Evolutionary conservation across 2,113 vertebrate genomes (phyloP), one percentile per base, ranked within the genome.

Genomic region (Austrofundulus limnaeus): DNA sequence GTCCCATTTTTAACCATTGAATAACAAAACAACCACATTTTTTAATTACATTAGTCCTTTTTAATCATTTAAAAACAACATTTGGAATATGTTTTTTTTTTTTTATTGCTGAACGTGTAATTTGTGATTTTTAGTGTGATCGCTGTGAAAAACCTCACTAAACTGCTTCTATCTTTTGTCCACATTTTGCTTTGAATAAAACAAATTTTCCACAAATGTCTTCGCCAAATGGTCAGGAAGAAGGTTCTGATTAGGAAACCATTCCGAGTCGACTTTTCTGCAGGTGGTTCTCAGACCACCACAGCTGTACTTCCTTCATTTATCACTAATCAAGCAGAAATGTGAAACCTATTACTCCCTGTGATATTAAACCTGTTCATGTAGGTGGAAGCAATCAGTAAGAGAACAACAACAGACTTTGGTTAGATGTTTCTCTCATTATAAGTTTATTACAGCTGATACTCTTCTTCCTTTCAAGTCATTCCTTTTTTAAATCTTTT

Each of bases 351-450:
- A 50, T 47, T 39, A 47, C 25, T 34, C 43, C 8, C 48, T 62
- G 21, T 24, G 45, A 59, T 43, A 38, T 45, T 38, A 63, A 68
- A 63, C 28, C 19, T 21, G 8, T 45, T n/a, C 20, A 39, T 52
- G 51, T 50, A 61, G 39, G 62, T 53, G 39, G 62, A 66, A 48
- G 47, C 47, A 57, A 66, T 66, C 46, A 66, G 62, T 15, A 21
- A n/a, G 13, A 49, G 28, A 20, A 16, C 52, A 42, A 52, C 24
- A 37, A 46, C 25, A 25, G 23, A 38, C 37, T 13, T 31, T 28
- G 11, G 20, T 41, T 47, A 39, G 50, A 24, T 13, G 5, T 34
- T 55, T 6, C 10, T 69, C 41, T 48, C 31, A 9, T 65, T 41
- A 5, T 2, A 21, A 6, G 25, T 34, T 25, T 24, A 17, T 62